These are phyloP conservation scores for Chelon labrosus DNA, from an alignment of 2,797 vertebrate genomes.

Conservation along the genomic window DNA sequence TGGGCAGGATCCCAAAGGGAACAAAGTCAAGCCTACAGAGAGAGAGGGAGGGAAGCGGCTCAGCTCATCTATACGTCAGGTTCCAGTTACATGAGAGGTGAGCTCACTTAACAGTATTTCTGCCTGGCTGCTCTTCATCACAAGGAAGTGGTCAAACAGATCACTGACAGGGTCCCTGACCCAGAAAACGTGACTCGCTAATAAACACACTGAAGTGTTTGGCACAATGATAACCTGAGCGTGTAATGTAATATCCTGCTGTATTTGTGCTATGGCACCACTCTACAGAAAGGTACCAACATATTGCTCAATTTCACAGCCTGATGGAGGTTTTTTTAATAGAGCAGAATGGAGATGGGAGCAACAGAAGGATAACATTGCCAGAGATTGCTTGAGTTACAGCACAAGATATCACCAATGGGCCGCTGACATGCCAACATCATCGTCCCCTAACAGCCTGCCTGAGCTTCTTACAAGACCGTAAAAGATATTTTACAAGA, in stretches of 20 bases:
- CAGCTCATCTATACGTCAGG: constrained; percentile 40
- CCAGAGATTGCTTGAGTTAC: constrained; percentile 61
- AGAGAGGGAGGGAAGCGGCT: constrained; percentile 13
- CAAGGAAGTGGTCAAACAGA: constrained; percentile 73
- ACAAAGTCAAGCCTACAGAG: constrained; percentile 34
- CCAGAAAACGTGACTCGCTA: constrained; percentile 54
- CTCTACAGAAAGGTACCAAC: constrained; percentile 3
- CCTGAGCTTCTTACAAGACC: constrained; percentile 33
- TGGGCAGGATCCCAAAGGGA: constrained; percentile 28
- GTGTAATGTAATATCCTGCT: constrained; percentile 26
- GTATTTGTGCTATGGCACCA: constrained; percentile 7
- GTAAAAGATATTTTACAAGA: constrained; percentile 55
- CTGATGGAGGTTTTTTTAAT: constrained; percentile 64
- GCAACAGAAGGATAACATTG: constrained; percentile 58
- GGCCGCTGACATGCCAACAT: constrained; percentile 34
- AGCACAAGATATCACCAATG: constrained; percentile 36
- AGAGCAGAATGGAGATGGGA: constrained; percentile 37
- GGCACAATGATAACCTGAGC: constrained; percentile 24
- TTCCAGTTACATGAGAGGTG: constrained; percentile 64
- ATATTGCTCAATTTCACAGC: constrained; percentile 3
- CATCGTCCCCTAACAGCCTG: constrained; percentile 13
- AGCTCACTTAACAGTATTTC: constrained; percentile 47
- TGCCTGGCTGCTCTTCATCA: constrained; percentile 52
- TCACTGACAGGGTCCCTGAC: constrained; percentile 47
- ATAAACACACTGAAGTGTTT: constrained; percentile 36